Evolutionary conservation across 2,888 invertebrate species (phyloP), one percentile per base, ranked within the genome.

Genomic region (Melieria picta): DNA sequence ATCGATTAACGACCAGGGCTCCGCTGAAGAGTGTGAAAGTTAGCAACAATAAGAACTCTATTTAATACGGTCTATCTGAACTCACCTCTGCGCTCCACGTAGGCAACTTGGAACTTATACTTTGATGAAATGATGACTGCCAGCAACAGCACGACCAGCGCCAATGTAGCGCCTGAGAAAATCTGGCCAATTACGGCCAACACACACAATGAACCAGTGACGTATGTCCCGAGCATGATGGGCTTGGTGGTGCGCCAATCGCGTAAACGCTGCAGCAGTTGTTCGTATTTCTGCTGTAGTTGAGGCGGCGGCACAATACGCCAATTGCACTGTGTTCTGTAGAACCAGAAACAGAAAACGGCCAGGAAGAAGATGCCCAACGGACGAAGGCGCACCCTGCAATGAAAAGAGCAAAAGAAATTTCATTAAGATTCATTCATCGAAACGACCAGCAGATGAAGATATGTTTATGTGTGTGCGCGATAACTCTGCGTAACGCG

Each of bases 121-220:
- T 83, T 85, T 63, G 82, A 81, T 55, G 85, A 84, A 52, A 85
- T 50, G 4, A 86, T 71, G 4, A 80, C 83, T 4, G 84, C 81
- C 13, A 84, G 60, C 11, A 84, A 79, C 65, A 86, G 69, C 3
- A 83, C 79, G 1, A 81, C 74, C 9, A 86, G 73, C 61, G 85
- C 82, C 65, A 86, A 73, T 9, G 79, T 79, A n/a, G 83, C 82
- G 4, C 85, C 86, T 0, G 86, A 84, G 46, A 86, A 58, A 4
- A 85, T 77, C 63, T 86, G 84, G 0, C 86, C 86, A 45, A 86
- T 50, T 30, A 85, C 71, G 9, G 86, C 86, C 43, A 86, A 67
- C 57, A 85, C 72, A 11, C 79, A 78, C 45, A 77, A 74, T 48
- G 80, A 79, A 50, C 80, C 77, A 10, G 81, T 75, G 46, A 78